Evolutionary conservation across 2,888 invertebrate species (phyloP), one percentile per base, ranked within the genome.

Genomic region (Nipponacmea schrenckii): DNA sequence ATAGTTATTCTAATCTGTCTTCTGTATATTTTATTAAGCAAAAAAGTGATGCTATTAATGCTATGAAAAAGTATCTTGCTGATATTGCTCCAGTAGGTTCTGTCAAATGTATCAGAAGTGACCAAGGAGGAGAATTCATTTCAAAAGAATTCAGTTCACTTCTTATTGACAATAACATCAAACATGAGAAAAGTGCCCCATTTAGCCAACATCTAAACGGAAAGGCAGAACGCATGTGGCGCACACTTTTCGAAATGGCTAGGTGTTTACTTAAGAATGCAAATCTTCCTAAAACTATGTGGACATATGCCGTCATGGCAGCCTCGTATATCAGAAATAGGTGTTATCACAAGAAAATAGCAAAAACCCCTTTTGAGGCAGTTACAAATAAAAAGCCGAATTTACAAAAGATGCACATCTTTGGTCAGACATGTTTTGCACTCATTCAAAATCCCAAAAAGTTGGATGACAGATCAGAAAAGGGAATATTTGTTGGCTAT

Each of bases 171-270:
- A n/a, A 71, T 63, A 62, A 64, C 44, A 72, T 71, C 24, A 67
- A 31, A 65, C 74, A 74, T 68, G 72, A 72, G 39, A 65, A 27
- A n/a, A 65, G 46, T 27, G 72, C 70, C 12, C 73, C 74, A n/a
- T 70, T 67, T 65, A 73, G 70, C 20, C 73, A 72, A 17, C 74
- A 74, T 62, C 74, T 70, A 31, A 77, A 77, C 74, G 73, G 78
- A 24, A 74, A 70, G 20, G 74, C 69, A 15, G 78, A 78, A 50
- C 48, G 74, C 24, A 27, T 62, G 4, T 73, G 78, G 78, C 31
- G 74, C 14, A 68, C 73, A 24, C n/a, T 78, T 20, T 76, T 76
- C 64, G 73, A 78, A 31, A 78, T 73, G 74, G 72, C 62, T n/a
- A 67, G 74, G 70, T 76, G 73, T 62, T 56, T 78, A 63, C 39